phyloP scores from a whole-genome alignment of 2,113 vertebrate genomes.

The Verasper variegatus region DNA sequence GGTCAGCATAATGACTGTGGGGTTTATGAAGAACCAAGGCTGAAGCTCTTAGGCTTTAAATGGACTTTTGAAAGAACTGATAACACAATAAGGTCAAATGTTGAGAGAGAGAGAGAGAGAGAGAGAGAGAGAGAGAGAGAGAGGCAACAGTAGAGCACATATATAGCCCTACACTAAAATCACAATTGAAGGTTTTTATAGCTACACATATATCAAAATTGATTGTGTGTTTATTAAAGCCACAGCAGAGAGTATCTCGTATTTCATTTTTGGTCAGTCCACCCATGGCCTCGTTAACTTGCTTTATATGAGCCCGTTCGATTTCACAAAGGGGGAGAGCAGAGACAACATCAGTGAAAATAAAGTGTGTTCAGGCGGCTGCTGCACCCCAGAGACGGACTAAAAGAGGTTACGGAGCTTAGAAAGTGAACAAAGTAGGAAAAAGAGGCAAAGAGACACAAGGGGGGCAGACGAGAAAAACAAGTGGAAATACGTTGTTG shows the following conservation, averaged over 20 bases:
- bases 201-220: slow-evolving; percentile 7
- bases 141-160: background rate
- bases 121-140: background rate
- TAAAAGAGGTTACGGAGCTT: slow-evolving; percentile 44
- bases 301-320: slow-evolving; percentile 39
- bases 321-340: slow-evolving; percentile 41
- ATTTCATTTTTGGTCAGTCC: slow-evolving; percentile 23
- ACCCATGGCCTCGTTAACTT: slow-evolving; percentile 63
- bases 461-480: slow-evolving; percentile 10
- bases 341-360: slow-evolving; percentile 47
- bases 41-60: slow-evolving; percentile 21
- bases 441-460: too few species aligned
- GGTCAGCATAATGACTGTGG: slow-evolving; percentile 33
- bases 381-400: slow-evolving; percentile 45
- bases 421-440: slow-evolving; percentile 34
- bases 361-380: slow-evolving; percentile 32
- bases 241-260: slow-evolving; percentile 5
- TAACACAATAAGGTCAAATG: background rate
- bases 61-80: slow-evolving; percentile 27
- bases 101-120: background rate
- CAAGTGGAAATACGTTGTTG: background rate
- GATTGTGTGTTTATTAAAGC: slow-evolving; percentile 30
- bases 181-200: background rate
- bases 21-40: slow-evolving; percentile 23
- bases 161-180: background rate